Base-by-base conservation (phyloP, 2,113 vertebrate species). In the Carollia perspicillata region DNA sequence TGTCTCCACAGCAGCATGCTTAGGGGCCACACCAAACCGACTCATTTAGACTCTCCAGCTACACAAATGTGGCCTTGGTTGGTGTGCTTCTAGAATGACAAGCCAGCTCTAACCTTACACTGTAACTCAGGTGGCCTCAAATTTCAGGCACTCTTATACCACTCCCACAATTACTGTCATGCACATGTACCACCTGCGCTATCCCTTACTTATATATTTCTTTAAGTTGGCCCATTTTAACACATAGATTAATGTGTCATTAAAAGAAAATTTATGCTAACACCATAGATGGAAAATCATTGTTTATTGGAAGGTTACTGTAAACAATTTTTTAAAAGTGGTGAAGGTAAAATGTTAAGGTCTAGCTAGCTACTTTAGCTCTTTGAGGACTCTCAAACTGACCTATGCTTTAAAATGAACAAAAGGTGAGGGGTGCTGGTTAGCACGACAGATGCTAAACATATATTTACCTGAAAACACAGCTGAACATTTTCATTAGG, bases 401-500 rank as follows among this genome's bases (percentile, higher is more conserved):
- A 90, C 7, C 58, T 33, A 55, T 66, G 30, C 5, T 94, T 84
- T 89, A 83, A 78, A 93, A 78, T 72, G 90, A 77, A 95, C 12
- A 58, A 74, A 55, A 83, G 18, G 26, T 42, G 11, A 84, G n/a
- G 7, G 37, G 35, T 33, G 0, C 37, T 77, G 60, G 11, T 49
- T 84, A 94, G 40, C 33, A 63, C 80, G 14, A 30, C 11, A 88
- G 12, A 68, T 35, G 9, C 18, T 86, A 60, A 90, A 88, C 77
- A 44, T 18, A 81, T 7, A 71, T 14, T 49, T 18, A 80, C 10
- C 28, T 12, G n/a, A 40, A 95, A 74, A 86, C 33, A n/a, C 4
- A 75, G 26, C 3, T 37, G 3, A 74, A 49, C 17, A 18, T 49
- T 89, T 96, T 77, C 37, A 53, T 10, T 84, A 63, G 12, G 4